These are phyloP conservation scores for Pao palembangensis DNA, from an alignment of 2,113 vertebrate genomes.

Conservation along the genomic window DNA sequence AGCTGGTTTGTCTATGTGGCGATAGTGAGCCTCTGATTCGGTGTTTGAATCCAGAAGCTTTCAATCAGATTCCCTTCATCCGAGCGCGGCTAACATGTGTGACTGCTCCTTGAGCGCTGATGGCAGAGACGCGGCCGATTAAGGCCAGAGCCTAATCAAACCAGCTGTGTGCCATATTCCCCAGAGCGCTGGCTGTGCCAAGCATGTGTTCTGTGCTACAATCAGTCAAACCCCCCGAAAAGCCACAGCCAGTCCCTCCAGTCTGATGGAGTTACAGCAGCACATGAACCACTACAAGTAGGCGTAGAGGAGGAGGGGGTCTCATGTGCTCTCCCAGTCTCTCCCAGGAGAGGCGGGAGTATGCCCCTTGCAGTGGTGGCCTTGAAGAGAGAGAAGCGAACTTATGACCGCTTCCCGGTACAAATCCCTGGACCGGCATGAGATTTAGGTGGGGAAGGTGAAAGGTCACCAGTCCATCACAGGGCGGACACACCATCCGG, in stretches of 20 bases:
- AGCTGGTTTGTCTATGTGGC: constrained; percentile 24
- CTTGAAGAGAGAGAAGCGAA: too few species aligned
- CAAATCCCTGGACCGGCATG: too few species aligned
- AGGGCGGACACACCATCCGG: too few species aligned
- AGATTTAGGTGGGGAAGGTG: too few species aligned
- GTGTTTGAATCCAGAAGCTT: constrained; percentile 57
- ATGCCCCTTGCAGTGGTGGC: too few species aligned
- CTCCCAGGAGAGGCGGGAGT: too few species aligned
- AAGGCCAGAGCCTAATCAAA: constrained; percentile 68
- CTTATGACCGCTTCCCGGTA: too few species aligned
- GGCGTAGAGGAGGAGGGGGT: constrained; percentile 38
- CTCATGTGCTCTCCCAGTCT: too few species aligned
- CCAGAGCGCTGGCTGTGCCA: constrained; percentile 48
- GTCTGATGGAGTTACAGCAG: constrained; percentile 51
- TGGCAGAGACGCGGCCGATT: constrained; percentile 55
- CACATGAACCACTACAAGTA: constrained; percentile 59
- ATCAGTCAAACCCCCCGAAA: constrained; percentile 18
- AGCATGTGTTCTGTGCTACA: constrained; percentile 57
- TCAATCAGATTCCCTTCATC: constrained; percentile 71
- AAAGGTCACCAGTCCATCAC: too few species aligned
- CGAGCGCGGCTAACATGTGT: constrained; percentile 56
- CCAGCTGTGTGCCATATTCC: constrained; percentile 61
- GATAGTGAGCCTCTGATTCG: constrained; percentile 38
- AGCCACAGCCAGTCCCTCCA: constrained; percentile 37
- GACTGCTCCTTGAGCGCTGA: constrained; percentile 65